Percentiles rank a stretch among this genome's conserved stretches.
phyloP scores from a whole-genome alignment of 2,113 vertebrate species.

The Nipponia nippon region DNA sequence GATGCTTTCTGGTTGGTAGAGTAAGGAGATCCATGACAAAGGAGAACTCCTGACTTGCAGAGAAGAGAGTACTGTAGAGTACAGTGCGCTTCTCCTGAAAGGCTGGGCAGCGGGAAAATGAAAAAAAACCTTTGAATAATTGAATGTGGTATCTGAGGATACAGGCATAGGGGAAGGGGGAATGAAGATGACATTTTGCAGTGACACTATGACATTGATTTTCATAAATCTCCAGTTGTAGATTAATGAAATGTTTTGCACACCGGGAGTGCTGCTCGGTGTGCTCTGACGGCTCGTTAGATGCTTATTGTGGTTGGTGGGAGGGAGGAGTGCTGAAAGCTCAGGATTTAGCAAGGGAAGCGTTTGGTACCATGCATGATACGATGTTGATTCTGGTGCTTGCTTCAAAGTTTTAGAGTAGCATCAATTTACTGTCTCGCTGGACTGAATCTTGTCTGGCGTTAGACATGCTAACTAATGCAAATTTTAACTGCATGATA shows the following conservation, averaged over 20 bases:
- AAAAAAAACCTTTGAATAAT: not conserved
- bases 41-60: not conserved
- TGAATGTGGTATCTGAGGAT: not conserved
- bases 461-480: constrained; percentile 37
- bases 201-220: not conserved
- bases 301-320: not conserved
- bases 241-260: not conserved
- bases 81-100: not conserved
- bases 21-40: not conserved
- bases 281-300: not conserved
- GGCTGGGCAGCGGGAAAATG: not conserved
- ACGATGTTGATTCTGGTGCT: not conserved
- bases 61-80: not conserved
- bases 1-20: not conserved
- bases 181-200: not conserved
- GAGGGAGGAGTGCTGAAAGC: not conserved
- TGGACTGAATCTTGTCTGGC: constrained; percentile 19
- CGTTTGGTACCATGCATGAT: not conserved
- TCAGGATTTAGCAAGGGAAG: not conserved
- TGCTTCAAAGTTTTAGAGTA: not conserved
- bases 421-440: constrained; percentile 46
- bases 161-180: not conserved
- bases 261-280: not conserved
- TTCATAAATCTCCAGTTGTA: not conserved
- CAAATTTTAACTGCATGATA: constrained; percentile 43